Conservation (phyloP, 2,797 vertebrate genomes). For the Chelonia mydas region DNA sequence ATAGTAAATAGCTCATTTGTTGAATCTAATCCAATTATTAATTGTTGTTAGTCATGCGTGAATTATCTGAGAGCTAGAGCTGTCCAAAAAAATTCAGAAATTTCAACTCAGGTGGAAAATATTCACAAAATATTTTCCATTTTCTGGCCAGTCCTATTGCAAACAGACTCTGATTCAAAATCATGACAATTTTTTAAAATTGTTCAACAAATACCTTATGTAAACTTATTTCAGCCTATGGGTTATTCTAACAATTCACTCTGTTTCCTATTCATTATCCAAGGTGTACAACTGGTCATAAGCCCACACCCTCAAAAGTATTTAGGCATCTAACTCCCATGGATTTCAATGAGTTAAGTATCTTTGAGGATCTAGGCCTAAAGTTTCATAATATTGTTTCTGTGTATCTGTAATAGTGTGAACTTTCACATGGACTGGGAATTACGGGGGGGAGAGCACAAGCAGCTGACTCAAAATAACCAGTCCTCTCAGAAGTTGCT, state of each 20-base stretch:
- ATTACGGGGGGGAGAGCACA: no score
- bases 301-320: neutral
- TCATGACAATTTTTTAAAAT: neutral
- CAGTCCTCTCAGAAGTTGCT: neutral
- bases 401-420: neutral
- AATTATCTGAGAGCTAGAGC: neutral
- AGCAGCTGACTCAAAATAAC: neutral
- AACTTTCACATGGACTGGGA: neutral
- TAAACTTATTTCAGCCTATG: neutral
- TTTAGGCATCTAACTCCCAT: neutral
- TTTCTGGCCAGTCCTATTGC: neutral
- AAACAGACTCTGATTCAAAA: neutral
- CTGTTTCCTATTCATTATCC: neutral
- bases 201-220: neutral
- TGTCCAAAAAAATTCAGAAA: neutral
- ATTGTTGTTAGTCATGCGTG: neutral
- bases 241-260: neutral
- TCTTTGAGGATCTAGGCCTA: neutral
- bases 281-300: neutral
- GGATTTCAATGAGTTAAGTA: neutral
- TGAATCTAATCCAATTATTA: neutral
- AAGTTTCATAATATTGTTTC: slow-evolving; percentile 7
- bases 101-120: neutral
- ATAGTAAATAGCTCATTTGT: neutral
- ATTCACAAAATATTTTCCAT: neutral